phyloP scores from a whole-genome alignment of 2,888 invertebrate species.

The Metellina segmentata region DNA sequence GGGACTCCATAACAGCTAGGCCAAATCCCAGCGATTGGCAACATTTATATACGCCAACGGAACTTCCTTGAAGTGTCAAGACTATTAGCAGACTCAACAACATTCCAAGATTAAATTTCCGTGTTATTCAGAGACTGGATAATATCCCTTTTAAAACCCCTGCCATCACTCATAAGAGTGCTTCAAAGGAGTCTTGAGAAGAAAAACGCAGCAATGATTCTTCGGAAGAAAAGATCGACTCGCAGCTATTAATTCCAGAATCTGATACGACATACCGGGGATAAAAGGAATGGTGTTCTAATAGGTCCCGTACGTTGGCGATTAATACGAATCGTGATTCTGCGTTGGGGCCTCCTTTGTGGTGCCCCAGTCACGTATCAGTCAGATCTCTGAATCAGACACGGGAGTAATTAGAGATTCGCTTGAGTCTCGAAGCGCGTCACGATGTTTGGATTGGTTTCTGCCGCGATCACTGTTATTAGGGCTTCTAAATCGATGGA shows the following conservation, averaged over 20 bases:
- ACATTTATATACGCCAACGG: background rate
- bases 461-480: conserved; percentile 21
- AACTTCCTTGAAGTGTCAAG: conserved; percentile 17
- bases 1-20: background rate
- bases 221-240: background rate
- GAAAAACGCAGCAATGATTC: background rate
- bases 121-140: background rate
- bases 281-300: conserved; percentile 11
- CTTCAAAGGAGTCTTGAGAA: background rate
- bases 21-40: background rate
- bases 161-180: conserved; percentile 17
- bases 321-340: conserved; percentile 51
- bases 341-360: background rate
- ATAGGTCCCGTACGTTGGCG: conserved; percentile 20
- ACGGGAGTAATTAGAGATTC: conserved; percentile 22
- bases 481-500: background rate
- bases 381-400: conserved; percentile 12
- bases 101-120: conserved; percentile 8
- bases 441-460: conserved; percentile 50
- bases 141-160: conserved; percentile 2
- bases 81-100: background rate
- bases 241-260: conserved; percentile 26
- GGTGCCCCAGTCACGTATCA: conserved; percentile 32
- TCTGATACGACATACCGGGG: conserved; percentile 15
- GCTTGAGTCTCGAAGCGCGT: conserved; percentile 26